A percentile compares a stretch with the other conserved stretches of the same genome.
These are phyloP conservation scores for Elysia crispata DNA, from an alignment of 2,888 invertebrate species.

Conservation along the genomic window DNA sequence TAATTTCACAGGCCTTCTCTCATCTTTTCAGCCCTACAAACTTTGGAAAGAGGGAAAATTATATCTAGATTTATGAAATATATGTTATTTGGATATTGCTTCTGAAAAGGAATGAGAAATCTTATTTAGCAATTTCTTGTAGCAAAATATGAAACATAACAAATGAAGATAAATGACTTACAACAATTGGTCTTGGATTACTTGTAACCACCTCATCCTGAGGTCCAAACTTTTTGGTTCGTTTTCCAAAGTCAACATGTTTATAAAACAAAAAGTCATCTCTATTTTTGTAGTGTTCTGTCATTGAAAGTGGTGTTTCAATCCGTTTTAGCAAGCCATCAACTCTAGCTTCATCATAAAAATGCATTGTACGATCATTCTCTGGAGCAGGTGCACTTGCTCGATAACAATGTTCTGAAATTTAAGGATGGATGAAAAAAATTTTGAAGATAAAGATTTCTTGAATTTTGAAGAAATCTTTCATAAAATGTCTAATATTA, in stretches of 20 bases:
- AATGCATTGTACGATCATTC: slow-evolving; percentile 81
- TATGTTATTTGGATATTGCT: background rate
- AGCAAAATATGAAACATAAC: background rate
- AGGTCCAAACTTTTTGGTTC: slow-evolving; percentile 76
- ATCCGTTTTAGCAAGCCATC: slow-evolving; percentile 83
- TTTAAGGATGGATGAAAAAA: no score
- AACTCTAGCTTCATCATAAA: slow-evolving; percentile 82
- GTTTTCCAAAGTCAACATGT: slow-evolving; percentile 73
- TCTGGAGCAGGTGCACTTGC: slow-evolving; percentile 74
- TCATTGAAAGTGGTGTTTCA: slow-evolving; percentile 76
- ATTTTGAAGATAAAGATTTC: no score
- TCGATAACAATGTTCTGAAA: slow-evolving; percentile 74
- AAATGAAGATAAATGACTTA: slow-evolving; percentile 52
- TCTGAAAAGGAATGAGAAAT: background rate
- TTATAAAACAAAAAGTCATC: slow-evolving; percentile 76
- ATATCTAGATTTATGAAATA: no score
- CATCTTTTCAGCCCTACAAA: no score
- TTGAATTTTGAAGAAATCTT: background rate
- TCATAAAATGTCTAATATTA: background rate
- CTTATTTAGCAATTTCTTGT: background rate
- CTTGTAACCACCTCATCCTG: slow-evolving; percentile 64
- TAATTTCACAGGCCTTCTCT: no score
- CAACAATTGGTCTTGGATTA: slow-evolving; percentile 70
- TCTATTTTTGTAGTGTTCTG: slow-evolving; percentile 74
- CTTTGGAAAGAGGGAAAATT: no score